Conservation (phyloP, 2,888 invertebrate genomes). For the Dicyrtoma fusca region DNA sequence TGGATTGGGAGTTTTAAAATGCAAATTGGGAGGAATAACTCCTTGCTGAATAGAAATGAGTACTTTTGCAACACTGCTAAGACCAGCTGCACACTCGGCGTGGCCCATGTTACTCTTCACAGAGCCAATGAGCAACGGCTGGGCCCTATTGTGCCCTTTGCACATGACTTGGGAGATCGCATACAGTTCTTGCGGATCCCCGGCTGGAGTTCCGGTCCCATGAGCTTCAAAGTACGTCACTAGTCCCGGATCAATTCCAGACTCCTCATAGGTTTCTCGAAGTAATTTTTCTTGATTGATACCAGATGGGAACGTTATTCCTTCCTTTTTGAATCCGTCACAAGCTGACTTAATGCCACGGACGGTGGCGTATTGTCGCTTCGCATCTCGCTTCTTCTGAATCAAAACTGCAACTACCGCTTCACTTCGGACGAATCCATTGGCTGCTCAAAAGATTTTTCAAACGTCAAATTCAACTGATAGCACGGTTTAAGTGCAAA, state of each 20-base stretch:
- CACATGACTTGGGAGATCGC: too few relatives aligned
- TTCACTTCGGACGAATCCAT: constrained; percentile 90
- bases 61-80: constrained; percentile 80
- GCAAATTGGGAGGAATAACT: constrained; percentile 84
- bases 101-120: too few relatives aligned
- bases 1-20: constrained; percentile 81
- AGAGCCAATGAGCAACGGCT: too few relatives aligned
- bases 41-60: constrained; percentile 63
- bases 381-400: constrained; percentile 75
- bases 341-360: constrained; percentile 87
- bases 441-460: too few relatives aligned
- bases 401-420: constrained; percentile 78
- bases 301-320: constrained; percentile 82
- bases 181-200: too few relatives aligned
- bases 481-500: too few relatives aligned
- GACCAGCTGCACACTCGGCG: too few relatives aligned
- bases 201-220: too few relatives aligned
- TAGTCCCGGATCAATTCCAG: constrained; percentile 75
- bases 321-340: constrained; percentile 88
- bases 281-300: constrained; percentile 72
- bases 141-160: too few relatives aligned
- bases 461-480: too few relatives aligned
- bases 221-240: constrained; percentile 95
- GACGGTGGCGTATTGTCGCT: constrained; percentile 81
- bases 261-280: constrained; percentile 80